Base-by-base conservation (phyloP, 2,888 invertebrate species). In the Leptura quadrifasciata region DNA sequence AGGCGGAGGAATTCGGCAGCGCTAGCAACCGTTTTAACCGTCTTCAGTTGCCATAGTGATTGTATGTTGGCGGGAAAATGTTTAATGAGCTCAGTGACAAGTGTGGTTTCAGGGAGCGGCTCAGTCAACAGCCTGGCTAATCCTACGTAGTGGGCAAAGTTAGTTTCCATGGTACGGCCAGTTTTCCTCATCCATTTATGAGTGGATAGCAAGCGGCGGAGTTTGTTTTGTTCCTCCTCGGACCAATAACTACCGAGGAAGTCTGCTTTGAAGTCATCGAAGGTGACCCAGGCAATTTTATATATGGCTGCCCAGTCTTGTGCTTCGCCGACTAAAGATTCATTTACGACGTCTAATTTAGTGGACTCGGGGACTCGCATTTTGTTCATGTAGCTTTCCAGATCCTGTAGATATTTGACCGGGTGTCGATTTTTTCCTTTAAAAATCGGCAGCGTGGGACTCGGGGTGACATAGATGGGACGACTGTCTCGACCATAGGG, bases 21-120 rank as follows among this genome's bases (percentile, higher is more conserved):
- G 21, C 15, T n/a, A 0, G 72, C 52, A 4, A 72, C 54, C 2
- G 72, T 67, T n/a, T 31, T 63, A n/a, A 17, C 17, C 17, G 27
- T 24, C 17, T 73, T 67, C 15, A 73, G 35, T 35, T 61, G 55
- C 76, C 76, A 73, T 35, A 76, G 31, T 1, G 76, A 76, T 24
- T 69, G 76, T n/a, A 76, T n/a, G n/a, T n/a, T n/a, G 1, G 67
- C 27, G 17, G 76, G 73, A 27, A 76, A 76, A 21, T 76, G 76
- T 18, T 52, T 47, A 60, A 76, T 76, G 3, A 76, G 12, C 21
- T 73, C 63, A 1, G 55, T 35, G 10, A 73, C 61, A 10, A 76
- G 47, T 6, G 15, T 24, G 15, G 35, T 21, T 61, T 72, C 76
- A 4, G 73, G 39, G 12, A 9, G 12, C 12, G 39, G 39, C 6